phyloP scores from a whole-genome alignment of 2,888 invertebrate species.

The Piscicola geometra region DNA sequence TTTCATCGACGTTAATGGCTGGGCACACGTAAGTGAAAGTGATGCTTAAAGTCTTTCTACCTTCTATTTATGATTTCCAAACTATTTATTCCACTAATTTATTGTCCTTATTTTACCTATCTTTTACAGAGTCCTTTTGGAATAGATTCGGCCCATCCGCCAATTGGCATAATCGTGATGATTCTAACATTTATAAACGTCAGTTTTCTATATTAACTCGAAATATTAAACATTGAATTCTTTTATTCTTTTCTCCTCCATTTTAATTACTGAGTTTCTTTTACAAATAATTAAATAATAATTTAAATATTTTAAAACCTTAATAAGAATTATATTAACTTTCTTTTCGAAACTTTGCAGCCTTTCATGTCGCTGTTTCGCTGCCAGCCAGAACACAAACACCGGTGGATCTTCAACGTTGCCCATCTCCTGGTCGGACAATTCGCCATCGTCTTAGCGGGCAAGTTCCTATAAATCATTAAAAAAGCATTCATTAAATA shows the following conservation, averaged over 20 bases:
- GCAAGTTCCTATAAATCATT: neutral
- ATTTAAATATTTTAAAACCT: too few species aligned
- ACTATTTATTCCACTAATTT: too few species aligned
- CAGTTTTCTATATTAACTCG: neutral
- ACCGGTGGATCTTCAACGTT: conserved; percentile 30
- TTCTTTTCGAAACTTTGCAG: too few species aligned
- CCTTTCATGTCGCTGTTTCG: conserved; percentile 27
- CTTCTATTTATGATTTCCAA: neutral
- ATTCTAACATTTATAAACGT: conserved; percentile 23
- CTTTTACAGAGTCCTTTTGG: neutral
- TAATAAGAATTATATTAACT: too few species aligned
- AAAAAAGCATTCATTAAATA: too few species aligned
- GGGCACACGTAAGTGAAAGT: conserved; percentile 2
- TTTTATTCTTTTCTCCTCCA: too few species aligned
- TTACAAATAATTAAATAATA: too few species aligned
- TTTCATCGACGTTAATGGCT: conserved; percentile 15
- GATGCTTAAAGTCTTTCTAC: too few species aligned
- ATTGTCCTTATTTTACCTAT: neutral
- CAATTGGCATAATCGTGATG: conserved; percentile 27
- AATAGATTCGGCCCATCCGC: conserved; percentile 23
- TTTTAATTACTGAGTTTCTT: too few species aligned
- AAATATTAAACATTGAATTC: too few species aligned
- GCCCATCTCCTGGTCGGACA: conserved; percentile 24
- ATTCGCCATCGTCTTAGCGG: conserved; percentile 20
- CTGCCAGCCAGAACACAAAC: conserved; percentile 14